Evolutionary conservation across 2,888 invertebrate genomes (phyloP).

Genomic region (Rosalia funebris): DNA sequence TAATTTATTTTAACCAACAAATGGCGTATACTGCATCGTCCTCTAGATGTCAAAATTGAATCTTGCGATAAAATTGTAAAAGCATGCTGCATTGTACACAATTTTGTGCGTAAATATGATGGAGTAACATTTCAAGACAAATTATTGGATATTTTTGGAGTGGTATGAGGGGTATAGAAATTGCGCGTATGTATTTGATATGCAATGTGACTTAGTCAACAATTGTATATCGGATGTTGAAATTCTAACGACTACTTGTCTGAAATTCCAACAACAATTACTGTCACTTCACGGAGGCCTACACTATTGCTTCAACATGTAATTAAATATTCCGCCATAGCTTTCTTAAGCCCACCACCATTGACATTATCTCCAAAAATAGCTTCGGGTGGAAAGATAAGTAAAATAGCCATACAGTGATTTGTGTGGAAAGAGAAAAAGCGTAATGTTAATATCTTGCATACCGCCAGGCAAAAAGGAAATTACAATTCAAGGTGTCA

Average conservation of each 20-base stretch:
- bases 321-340: background rate
- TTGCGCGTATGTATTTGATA: background rate
- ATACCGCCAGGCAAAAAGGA: background rate
- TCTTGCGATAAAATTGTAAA: too few species aligned
- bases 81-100: too few species aligned
- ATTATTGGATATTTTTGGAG: background rate
- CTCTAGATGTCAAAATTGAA: too few species aligned
- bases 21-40: too few species aligned
- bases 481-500: background rate
- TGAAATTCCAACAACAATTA: background rate
- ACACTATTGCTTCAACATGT: background rate
- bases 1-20: too few species aligned
- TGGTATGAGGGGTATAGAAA: background rate
- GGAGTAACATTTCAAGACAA: too few species aligned
- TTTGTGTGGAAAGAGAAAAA: background rate
- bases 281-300: background rate
- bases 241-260: background rate
- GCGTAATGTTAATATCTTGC: background rate
- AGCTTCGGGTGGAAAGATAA: background rate
- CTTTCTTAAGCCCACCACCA: background rate
- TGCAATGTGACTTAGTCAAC: background rate
- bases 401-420: background rate
- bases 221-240: background rate
- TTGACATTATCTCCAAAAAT: background rate
- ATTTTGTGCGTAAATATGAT: too few species aligned